These are phyloP conservation scores for Parazoanthus atlanticus DNA, from an alignment of 92 coral and sea anemone genomes.

Conservation along the genomic window DNA sequence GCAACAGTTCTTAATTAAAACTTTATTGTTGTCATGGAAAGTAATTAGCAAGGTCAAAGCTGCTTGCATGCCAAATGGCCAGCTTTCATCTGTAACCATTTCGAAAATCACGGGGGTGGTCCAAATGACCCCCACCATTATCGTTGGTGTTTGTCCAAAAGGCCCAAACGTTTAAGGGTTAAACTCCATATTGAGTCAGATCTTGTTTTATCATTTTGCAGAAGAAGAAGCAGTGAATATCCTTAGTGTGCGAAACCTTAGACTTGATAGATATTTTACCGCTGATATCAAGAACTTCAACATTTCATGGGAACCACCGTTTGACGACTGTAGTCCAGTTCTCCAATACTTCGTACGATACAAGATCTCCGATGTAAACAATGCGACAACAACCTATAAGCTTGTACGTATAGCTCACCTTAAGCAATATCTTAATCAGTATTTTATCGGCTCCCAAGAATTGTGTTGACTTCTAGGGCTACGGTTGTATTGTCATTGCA, in stretches of 20 bases:
- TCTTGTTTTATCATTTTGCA: neutral
- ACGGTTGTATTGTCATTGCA: too few species aligned
- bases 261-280: neutral
- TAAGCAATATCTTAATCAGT: neutral
- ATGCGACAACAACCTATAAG: neutral
- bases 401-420: neutral
- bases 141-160: too few species aligned
- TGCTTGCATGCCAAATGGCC: too few species aligned
- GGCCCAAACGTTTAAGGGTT: neutral
- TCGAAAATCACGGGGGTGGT: too few species aligned
- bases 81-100: too few species aligned
- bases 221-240: slow-evolving; percentile 12
- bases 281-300: slow-evolving; percentile 10
- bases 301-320: slow-evolving; percentile 23
- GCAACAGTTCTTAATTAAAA: too few species aligned
- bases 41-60: too few species aligned
- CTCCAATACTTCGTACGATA: neutral
- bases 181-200: neutral
- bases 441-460: neutral
- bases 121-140: too few species aligned
- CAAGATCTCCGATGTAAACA: neutral
- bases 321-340: slow-evolving; percentile 5
- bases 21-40: too few species aligned
- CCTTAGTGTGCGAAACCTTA: slow-evolving; percentile 9
- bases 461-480: too few species aligned